These are phyloP conservation scores for Sycophila texana DNA, from an alignment of 2,888 invertebrate species.

Conservation along the genomic window DNA sequence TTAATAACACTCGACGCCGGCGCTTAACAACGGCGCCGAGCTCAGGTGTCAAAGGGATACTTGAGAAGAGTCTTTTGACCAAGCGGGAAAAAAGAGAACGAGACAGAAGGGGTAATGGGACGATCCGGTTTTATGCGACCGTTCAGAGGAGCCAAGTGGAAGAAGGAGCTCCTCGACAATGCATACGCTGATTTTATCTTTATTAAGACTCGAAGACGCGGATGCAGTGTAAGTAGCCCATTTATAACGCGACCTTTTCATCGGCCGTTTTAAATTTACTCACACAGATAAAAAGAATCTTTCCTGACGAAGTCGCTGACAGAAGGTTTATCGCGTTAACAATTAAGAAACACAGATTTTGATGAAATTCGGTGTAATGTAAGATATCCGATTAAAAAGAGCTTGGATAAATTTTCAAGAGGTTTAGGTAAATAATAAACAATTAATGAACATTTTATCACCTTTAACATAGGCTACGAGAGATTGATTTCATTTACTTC, in stretches of 20 bases:
- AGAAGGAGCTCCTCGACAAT: background rate
- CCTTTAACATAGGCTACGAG: no score
- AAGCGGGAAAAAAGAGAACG: conserved; percentile 20
- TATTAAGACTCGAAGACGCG: conserved; percentile 18
- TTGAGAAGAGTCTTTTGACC: conserved; percentile 36
- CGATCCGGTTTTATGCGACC: conserved; percentile 39
- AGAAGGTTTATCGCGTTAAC: no score
- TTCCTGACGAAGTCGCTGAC: no score
- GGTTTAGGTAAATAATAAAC: no score
- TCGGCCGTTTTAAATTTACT: background rate
- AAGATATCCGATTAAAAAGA: no score
- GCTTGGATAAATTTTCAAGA: no score
- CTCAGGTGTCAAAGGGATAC: conserved; percentile 49
- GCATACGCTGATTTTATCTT: conserved; percentile 33
- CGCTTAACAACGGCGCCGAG: conserved; percentile 17
- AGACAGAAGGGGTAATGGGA: conserved; percentile 34
- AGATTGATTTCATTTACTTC: no score
- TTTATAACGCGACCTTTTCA: background rate
- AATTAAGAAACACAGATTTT: no score
- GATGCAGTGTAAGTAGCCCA: background rate
- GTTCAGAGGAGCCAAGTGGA: background rate
- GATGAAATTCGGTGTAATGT: no score
- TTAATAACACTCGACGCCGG: conserved; percentile 43
- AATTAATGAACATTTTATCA: no score
- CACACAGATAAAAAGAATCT: no score